Conservation (phyloP, 2,113 vertebrate genomes). For the Oostethus manadensis region DNA sequence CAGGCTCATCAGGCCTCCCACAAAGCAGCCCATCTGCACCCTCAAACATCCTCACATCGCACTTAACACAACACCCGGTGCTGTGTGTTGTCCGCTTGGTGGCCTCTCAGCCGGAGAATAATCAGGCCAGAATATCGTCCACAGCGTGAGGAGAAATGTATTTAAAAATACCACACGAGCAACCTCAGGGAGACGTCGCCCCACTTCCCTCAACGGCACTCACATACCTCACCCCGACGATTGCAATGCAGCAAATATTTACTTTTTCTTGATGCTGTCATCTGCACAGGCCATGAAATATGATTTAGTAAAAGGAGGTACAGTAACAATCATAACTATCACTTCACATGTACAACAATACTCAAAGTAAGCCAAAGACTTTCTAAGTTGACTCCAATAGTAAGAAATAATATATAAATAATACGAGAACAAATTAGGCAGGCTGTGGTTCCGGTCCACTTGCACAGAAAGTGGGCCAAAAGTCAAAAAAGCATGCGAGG, state of each 20-base stretch:
- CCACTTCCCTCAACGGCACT: constrained; percentile 32
- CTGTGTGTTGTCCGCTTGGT: constrained; percentile 9
- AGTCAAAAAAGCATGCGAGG: constrained; percentile 29
- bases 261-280: too few species aligned
- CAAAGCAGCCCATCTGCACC: constrained; percentile 42
- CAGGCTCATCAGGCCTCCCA: constrained; percentile 17
- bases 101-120: constrained; percentile 30
- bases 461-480: constrained; percentile 35
- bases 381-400: too few species aligned
- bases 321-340: too few species aligned
- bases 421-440: background rate
- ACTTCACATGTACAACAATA: too few species aligned
- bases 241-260: background rate
- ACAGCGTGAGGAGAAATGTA: constrained; percentile 32
- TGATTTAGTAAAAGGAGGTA: too few species aligned
- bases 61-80: background rate
- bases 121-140: constrained; percentile 45
- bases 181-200: constrained; percentile 34
- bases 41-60: constrained; percentile 24
- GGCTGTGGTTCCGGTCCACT: constrained; percentile 6
- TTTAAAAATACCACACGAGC: constrained; percentile 53
- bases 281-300: too few species aligned
- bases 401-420: too few species aligned
- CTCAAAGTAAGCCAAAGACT: too few species aligned
- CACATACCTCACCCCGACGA: constrained; percentile 8